A percentile compares a stretch with the other conserved stretches of the same genome.
Evolutionary conservation across 2,888 invertebrate species (phyloP).

Genomic region (Gandaritis pyraliata): DNA sequence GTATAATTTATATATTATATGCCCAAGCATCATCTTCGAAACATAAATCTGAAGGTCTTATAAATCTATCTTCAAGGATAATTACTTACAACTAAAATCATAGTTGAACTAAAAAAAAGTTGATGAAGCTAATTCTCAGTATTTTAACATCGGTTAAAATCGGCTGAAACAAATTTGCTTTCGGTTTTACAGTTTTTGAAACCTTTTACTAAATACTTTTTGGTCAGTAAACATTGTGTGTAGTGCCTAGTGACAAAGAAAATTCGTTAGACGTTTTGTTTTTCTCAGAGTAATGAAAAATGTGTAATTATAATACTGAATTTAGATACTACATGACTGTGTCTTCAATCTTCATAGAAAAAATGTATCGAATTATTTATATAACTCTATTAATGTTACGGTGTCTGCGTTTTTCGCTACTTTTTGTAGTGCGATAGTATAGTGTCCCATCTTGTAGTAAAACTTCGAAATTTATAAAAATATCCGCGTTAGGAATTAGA

Average conservation of each 20-base stretch:
- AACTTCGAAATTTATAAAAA: conserved; percentile 35
- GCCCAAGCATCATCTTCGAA: conserved; percentile 43
- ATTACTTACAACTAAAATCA: background rate
- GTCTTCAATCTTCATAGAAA: conserved; percentile 16
- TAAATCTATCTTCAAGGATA: background rate
- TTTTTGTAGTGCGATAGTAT: conserved; percentile 3
- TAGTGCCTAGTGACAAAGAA: conserved; percentile 1
- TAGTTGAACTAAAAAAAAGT: no score
- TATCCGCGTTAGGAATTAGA: conserved; percentile 51
- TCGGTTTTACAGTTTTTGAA: conserved; percentile 12
- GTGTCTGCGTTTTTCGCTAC: background rate
- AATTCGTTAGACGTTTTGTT: conserved; percentile 6
- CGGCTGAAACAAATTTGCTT: no score
- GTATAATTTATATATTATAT: conserved; percentile 56
- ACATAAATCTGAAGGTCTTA: background rate
- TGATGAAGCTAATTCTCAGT: no score
- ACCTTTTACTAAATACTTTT: conserved; percentile 8
- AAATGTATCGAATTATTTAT: conserved; percentile 26
- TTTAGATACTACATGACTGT: conserved; percentile 16
- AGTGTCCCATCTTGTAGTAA: conserved; percentile 33
- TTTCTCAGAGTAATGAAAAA: conserved; percentile 15
- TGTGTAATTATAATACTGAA: conserved; percentile 19
- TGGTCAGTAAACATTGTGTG: conserved; percentile 6
- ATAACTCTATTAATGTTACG: conserved; percentile 3
- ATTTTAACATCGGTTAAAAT: no score